These are phyloP conservation scores for Anser brachyrhynchus DNA, from an alignment of 2,113 vertebrate species.

Conservation along the genomic window DNA sequence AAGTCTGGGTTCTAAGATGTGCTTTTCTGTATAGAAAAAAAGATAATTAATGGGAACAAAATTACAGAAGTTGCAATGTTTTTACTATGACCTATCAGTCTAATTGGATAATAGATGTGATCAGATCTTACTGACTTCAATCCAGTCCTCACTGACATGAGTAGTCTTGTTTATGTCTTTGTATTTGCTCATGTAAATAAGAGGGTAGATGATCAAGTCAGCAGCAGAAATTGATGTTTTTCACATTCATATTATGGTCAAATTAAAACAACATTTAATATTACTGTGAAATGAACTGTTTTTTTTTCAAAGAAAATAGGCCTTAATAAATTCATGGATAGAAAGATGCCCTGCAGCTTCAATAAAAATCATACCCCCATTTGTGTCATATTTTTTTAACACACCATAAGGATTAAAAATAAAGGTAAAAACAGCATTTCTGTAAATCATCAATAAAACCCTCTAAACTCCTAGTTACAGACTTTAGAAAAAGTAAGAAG, in stretches of 20 bases:
- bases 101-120: not conserved
- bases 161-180: not conserved
- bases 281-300: not conserved
- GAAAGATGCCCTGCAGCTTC: constrained; percentile 21
- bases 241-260: not conserved
- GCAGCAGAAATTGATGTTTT: not conserved
- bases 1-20: not conserved
- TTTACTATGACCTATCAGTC: not conserved
- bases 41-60: not conserved
- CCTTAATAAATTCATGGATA: not conserved
- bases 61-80: not conserved
- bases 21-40: not conserved
- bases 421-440: constrained; percentile 11
- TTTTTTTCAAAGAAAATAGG: not conserved
- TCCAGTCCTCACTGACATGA: not conserved
- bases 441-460: constrained; percentile 34
- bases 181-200: not conserved
- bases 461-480: constrained; percentile 20
- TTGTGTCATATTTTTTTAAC: constrained; percentile 44
- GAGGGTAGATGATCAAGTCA: not conserved
- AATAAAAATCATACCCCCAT: not conserved
- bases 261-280: constrained; percentile 26
- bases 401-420: not conserved
- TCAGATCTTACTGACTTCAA: not conserved
- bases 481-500: constrained; percentile 22